Conservation (phyloP, 1,140 invertebrate species). For the Sminthurides bifidus region DNA sequence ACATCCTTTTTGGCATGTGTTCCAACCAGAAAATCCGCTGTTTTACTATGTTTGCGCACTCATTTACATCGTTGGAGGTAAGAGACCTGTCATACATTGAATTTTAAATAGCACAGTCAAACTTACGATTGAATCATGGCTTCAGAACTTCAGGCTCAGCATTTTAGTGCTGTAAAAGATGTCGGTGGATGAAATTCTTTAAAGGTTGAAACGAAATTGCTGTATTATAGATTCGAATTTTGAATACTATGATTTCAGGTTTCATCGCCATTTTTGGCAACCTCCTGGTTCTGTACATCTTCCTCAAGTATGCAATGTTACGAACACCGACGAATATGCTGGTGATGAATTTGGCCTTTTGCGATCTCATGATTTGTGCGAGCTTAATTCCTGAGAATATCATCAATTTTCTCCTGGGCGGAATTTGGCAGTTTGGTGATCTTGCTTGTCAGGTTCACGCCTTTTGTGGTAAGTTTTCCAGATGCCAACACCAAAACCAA, state of each 20-base stretch:
- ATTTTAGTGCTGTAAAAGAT: too few relatives aligned
- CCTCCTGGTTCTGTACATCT: constrained; percentile 25
- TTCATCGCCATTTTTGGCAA: constrained; percentile 24
- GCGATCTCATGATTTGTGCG: constrained; percentile 34
- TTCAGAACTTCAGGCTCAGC: too few relatives aligned
- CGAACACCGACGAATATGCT: constrained; percentile 40
- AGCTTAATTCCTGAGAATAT: constrained; percentile 32
- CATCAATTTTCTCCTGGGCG: constrained; percentile 31
- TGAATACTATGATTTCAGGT: constrained; percentile 9
- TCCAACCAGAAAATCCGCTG: constrained; percentile 20
- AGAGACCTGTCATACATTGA: too few relatives aligned
- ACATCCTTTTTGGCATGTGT: constrained; percentile 23
- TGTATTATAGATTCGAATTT: too few relatives aligned
- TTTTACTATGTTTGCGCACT: constrained; percentile 26
- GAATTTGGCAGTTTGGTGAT: constrained; percentile 27
- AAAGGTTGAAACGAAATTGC: not conserved
- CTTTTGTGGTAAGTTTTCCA: constrained; percentile 18
- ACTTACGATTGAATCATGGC: too few relatives aligned
- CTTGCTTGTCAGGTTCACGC: constrained; percentile 26
- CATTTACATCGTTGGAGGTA: constrained; percentile 15
- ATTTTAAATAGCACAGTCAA: too few relatives aligned
- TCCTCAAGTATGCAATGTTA: constrained; percentile 28
- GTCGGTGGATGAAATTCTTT: constrained; percentile 7
- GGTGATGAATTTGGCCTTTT: constrained; percentile 39
- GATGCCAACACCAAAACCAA: too few relatives aligned